Conservation (phyloP, 1,140 invertebrate species). For the Hyphantria cunea region DNA sequence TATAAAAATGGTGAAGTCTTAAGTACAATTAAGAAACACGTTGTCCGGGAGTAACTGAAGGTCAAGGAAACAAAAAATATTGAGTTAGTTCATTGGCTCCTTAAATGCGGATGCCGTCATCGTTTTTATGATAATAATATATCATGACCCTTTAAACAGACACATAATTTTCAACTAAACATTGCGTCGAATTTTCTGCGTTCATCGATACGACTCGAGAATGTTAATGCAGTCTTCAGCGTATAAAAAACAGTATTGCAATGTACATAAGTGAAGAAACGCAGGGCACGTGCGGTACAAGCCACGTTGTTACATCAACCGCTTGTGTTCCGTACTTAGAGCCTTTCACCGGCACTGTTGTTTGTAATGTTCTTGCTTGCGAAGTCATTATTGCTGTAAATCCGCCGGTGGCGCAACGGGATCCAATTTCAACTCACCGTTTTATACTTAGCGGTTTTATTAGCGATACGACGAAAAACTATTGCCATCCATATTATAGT, state of each 20-base stretch:
- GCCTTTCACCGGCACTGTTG: constrained; percentile 57
- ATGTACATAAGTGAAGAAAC: constrained; percentile 40
- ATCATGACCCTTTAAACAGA: constrained; percentile 6
- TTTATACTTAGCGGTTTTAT: constrained; percentile 27
- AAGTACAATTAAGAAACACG: too few relatives aligned
- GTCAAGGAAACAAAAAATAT: constrained; percentile 11
- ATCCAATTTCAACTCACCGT: constrained; percentile 28
- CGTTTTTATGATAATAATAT: neutral
- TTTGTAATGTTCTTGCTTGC: constrained; percentile 55
- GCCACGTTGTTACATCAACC: constrained; percentile 56
- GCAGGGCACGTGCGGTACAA: constrained; percentile 43
- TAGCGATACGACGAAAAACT: constrained; percentile 14
- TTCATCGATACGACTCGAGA: constrained; percentile 27
- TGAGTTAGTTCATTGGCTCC: too few relatives aligned
- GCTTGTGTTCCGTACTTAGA: constrained; percentile 39
- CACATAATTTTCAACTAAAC: constrained; percentile 8
- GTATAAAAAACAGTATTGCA: constrained; percentile 37
- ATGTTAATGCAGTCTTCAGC: constrained; percentile 31
- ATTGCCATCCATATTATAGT: constrained; percentile 6
- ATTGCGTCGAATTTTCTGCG: constrained; percentile 27
- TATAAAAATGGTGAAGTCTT: too few relatives aligned
- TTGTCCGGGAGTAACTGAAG: neutral
- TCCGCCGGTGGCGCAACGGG: constrained; percentile 34
- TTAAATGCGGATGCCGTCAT: constrained; percentile 1
- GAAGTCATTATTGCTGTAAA: constrained; percentile 41